A percentile compares a stretch with the other conserved stretches of the same genome.
Evolutionary conservation across 37 sponge, comb jelly and placozoan genomes (phyloP).

Genomic region (Dysidea cf. avara): DNA sequence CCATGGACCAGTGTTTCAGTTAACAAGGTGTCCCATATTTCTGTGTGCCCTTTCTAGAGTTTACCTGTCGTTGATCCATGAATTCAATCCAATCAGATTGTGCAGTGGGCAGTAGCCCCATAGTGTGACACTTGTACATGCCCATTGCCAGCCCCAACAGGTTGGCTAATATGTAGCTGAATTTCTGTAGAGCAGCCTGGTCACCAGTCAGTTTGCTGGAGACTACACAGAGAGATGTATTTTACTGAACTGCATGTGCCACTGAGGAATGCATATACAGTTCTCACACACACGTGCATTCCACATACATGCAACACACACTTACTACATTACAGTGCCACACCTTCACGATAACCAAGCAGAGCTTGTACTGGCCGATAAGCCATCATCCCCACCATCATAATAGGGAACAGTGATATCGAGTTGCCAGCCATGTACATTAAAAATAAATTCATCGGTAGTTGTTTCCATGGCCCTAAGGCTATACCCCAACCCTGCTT

Average conservation of each 20-base stretch:
- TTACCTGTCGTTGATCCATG: constrained; percentile 68
- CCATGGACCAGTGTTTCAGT: too few species aligned
- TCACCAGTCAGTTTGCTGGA: constrained; percentile 78
- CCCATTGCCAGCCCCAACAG: constrained; percentile 76
- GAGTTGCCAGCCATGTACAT: constrained; percentile 95
- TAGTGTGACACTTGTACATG: constrained; percentile 87
- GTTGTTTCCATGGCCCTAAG: constrained; percentile 93
- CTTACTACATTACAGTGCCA: not conserved
- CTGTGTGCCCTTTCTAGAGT: too few species aligned
- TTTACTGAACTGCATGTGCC: not conserved
- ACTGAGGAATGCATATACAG: not conserved
- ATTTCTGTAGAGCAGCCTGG: constrained; percentile 82
- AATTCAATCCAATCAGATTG: constrained; percentile 99
- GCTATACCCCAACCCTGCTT: constrained; percentile 95
- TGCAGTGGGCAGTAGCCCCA: constrained; percentile 93
- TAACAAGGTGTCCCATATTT: too few species aligned
- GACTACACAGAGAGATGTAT: constrained; percentile 22
- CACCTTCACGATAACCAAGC: constrained; percentile 74
- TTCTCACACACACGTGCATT: not conserved
- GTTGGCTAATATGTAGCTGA: constrained; percentile 85
- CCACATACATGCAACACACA: not conserved
- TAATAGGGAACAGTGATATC: constrained; percentile 95
- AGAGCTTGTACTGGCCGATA: constrained; percentile 85
- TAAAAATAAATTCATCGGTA: constrained; percentile 95
- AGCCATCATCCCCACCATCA: constrained; percentile 98